Percentiles rank a stretch among this genome's conserved stretches.
Conservation (phyloP, 2,797 vertebrate species). For the Xerus rutilus region DNA sequence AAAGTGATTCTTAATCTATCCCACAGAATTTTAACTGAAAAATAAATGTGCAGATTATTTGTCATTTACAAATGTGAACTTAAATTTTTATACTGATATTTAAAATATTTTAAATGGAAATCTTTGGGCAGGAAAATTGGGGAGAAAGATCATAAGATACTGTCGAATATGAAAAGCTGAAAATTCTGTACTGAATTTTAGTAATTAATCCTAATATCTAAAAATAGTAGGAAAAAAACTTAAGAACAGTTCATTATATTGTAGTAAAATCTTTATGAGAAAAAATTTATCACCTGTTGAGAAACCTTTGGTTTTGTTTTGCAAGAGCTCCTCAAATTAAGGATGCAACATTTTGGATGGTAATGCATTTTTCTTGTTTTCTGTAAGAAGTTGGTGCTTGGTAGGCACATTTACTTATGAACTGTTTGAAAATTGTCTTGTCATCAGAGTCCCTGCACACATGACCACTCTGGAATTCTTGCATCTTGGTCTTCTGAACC, state of each 20-base stretch:
- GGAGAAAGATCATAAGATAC: background rate
- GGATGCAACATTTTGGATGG: background rate
- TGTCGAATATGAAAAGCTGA: background rate
- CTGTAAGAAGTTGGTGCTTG: background rate
- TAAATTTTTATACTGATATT: background rate
- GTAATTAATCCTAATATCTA: background rate
- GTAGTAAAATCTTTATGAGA: background rate
- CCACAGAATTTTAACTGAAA: background rate
- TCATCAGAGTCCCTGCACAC: background rate
- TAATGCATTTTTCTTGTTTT: slow-evolving; percentile 6
- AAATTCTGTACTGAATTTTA: slow-evolving; percentile 1
- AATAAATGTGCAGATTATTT: background rate
- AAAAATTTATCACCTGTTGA: slow-evolving; percentile 8
- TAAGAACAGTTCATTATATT: background rate
- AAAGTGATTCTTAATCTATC: slow-evolving; percentile 36
- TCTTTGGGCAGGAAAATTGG: background rate
- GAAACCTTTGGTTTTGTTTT: background rate
- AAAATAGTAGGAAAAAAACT: slow-evolving; percentile 30
- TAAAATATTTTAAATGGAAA: slow-evolving; percentile 16
- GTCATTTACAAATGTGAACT: background rate
- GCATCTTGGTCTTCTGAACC: background rate
- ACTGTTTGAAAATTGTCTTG: slow-evolving; percentile 28
- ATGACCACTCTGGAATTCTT: background rate
- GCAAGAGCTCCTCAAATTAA: background rate
- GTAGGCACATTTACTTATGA: slow-evolving; percentile 40